A percentile compares a stretch with the other conserved stretches of the same genome.
phyloP scores from a whole-genome alignment of 2,888 invertebrate genomes.

The Andrena minutula region DNA sequence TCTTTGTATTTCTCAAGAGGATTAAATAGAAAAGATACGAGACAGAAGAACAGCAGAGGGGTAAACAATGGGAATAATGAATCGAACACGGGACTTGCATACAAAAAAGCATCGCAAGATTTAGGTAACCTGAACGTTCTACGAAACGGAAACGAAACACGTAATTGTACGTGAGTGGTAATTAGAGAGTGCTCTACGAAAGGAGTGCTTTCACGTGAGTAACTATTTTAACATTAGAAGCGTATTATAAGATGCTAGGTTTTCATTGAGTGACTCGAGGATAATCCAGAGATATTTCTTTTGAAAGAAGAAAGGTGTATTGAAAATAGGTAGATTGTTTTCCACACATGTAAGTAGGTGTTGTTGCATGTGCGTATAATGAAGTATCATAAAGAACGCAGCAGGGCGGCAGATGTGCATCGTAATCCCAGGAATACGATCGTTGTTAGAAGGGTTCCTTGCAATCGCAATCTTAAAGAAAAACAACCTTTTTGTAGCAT shows the following conservation, averaged over 20 bases:
- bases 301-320: slow-evolving; percentile 29
- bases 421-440: slow-evolving; percentile 67
- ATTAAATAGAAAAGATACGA: too few relatives aligned
- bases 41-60: too few relatives aligned
- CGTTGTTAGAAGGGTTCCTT: slow-evolving; percentile 46
- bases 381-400: slow-evolving; percentile 51
- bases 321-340: slow-evolving; percentile 34
- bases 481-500: slow-evolving; percentile 41
- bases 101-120: too few relatives aligned
- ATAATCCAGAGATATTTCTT: slow-evolving; percentile 23
- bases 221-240: slow-evolving; percentile 31
- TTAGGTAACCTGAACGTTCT: too few relatives aligned
- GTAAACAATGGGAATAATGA: too few relatives aligned
- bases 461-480: slow-evolving; percentile 53
- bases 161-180: too few relatives aligned
- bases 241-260: background rate
- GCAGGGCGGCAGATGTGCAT: slow-evolving; percentile 63
- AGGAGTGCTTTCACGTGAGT: background rate
- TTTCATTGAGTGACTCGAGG: background rate
- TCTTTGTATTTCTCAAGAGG: too few relatives aligned
- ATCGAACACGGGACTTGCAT: too few relatives aligned
- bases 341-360: slow-evolving; percentile 46
- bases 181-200: background rate
- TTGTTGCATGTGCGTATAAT: slow-evolving; percentile 45
- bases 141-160: too few relatives aligned